Percentiles rank a stretch among this genome's conserved stretches.
phyloP scores from a whole-genome alignment of 23 tunicate genomes.

The Clavelina lepadiformis region DNA sequence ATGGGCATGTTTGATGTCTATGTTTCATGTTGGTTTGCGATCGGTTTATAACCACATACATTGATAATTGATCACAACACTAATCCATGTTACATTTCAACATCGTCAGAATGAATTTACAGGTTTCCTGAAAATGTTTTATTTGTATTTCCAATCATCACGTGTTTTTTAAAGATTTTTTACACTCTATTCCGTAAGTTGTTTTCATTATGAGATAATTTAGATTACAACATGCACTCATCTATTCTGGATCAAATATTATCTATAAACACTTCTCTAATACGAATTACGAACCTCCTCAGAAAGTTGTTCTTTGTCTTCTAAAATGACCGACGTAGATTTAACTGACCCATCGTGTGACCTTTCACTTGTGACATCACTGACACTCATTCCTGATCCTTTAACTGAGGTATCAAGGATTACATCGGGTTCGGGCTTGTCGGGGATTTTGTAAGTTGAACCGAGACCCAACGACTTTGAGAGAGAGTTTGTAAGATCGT shows the following conservation, averaged over 20 bases:
- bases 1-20: no score
- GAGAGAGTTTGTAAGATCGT: conserved; percentile 14
- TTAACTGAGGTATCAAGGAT: conserved; percentile 10
- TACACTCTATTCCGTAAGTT: no score
- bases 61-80: no score
- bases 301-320: background rate
- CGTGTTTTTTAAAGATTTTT: no score
- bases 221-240: no score
- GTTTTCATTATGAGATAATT: no score
- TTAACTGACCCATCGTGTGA: conserved; percentile 6
- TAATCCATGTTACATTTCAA: no score
- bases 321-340: conserved; percentile 6
- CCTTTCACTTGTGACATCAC: conserved; percentile 41
- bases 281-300: background rate
- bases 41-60: no score
- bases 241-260: no score
- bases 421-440: conserved; percentile 3
- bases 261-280: background rate
- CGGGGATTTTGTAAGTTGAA: background rate
- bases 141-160: no score
- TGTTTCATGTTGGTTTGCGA: conserved; percentile 1
- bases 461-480: conserved; percentile 3
- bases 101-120: no score
- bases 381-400: conserved; percentile 39
- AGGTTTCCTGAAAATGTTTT: no score